Conservation (phyloP, 2,113 vertebrate genomes). For the Alouatta palliata region DNA sequence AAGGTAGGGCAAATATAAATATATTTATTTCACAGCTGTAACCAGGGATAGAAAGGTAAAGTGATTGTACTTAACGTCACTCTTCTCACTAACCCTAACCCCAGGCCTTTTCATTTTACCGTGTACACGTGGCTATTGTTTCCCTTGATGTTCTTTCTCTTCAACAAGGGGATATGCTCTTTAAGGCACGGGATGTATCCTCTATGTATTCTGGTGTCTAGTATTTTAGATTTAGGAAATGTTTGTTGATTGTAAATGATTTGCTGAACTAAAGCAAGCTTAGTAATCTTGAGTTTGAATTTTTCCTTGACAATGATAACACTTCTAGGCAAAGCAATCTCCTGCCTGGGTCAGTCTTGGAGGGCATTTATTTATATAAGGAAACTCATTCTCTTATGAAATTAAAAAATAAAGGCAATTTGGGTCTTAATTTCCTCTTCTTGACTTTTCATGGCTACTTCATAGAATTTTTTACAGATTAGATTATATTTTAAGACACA, state of each 20-base stretch:
- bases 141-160: not conserved
- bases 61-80: not conserved
- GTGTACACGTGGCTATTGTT: not conserved
- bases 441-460: not conserved
- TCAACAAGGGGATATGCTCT: not conserved
- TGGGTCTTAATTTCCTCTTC: not conserved
- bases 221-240: conserved; percentile 23
- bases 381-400: not conserved
- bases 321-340: conserved; percentile 31
- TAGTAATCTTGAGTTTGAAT: conserved; percentile 46
- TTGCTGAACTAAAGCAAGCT: not conserved
- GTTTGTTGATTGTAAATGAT: conserved; percentile 31
- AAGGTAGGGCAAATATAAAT: not conserved
- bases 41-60: not conserved
- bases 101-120: not conserved
- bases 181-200: not conserved
- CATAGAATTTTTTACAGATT: not conserved
- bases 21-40: not conserved
- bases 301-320: conserved; percentile 32
- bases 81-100: not conserved
- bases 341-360: not conserved
- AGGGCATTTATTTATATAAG: conserved; percentile 21
- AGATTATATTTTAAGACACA: not conserved
- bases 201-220: not conserved
- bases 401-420: not conserved